These are phyloP conservation scores for Lucinisca nassula DNA, from an alignment of 2,888 invertebrate genomes.

Conservation along the genomic window DNA sequence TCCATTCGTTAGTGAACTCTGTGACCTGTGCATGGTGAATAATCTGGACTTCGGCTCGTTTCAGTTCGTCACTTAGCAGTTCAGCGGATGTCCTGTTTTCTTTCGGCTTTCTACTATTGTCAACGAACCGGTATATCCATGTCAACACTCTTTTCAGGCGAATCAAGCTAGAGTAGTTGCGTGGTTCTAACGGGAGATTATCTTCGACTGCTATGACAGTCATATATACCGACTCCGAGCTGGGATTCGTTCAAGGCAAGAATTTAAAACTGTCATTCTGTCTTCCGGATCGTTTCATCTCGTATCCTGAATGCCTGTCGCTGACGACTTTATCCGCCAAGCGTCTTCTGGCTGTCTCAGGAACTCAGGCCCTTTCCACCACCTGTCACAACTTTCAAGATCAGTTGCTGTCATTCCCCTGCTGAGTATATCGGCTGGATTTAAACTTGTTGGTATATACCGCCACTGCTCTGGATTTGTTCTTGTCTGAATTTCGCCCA, in stretches of 20 bases:
- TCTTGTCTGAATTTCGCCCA: constrained; percentile 28
- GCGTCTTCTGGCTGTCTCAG: neutral
- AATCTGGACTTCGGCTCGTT: neutral
- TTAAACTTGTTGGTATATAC: too few species aligned
- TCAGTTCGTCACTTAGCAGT: neutral
- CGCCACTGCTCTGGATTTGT: constrained; percentile 44
- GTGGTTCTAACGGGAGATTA: neutral
- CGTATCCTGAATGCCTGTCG: neutral
- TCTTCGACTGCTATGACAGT: neutral
- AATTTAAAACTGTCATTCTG: too few species aligned
- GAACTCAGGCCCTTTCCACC: constrained; percentile 35
- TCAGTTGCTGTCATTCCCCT: constrained; percentile 11
- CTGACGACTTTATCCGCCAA: neutral
- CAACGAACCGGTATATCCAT: neutral
- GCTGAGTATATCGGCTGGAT: neutral
- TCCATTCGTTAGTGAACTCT: too few species aligned
- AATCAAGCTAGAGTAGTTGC: neutral
- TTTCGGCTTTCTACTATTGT: neutral
- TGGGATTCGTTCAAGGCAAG: neutral
- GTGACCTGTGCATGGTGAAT: neutral
- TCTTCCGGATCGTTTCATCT: neutral
- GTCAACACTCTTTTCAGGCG: too few species aligned
- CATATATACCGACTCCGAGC: neutral
- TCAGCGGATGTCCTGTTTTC: neutral
- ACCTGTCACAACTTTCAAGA: neutral